phyloP scores from a whole-genome alignment of 1,140 invertebrate genomes.

The Elymnias hypermnestra region DNA sequence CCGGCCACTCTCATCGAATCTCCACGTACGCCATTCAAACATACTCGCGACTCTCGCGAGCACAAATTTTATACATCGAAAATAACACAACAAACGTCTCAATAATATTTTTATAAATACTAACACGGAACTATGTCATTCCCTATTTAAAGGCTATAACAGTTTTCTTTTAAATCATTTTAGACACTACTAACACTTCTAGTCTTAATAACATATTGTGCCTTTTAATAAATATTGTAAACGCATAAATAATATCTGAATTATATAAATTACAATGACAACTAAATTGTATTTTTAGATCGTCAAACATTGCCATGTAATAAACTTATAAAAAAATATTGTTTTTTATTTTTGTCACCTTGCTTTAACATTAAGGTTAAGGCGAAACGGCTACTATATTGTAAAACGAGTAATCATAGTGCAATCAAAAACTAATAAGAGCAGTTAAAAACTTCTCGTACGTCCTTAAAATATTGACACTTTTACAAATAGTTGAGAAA shows the following conservation, averaged over 20 bases:
- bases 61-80: slow-evolving; percentile 88
- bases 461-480: no score
- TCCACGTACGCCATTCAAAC: slow-evolving; percentile 85
- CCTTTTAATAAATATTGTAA: slow-evolving; percentile 32
- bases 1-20: slow-evolving; percentile 85
- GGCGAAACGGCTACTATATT: no score
- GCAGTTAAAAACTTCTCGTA: no score
- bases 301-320: slow-evolving; percentile 69
- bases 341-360: slow-evolving; percentile 22
- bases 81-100: slow-evolving; percentile 47
- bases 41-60: slow-evolving; percentile 87
- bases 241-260: slow-evolving; percentile 35
- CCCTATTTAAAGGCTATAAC: slow-evolving; percentile 34
- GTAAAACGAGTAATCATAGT: no score
- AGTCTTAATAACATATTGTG: slow-evolving; percentile 46
- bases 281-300: slow-evolving; percentile 33
- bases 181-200: slow-evolving; percentile 44
- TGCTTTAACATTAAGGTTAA: no score
- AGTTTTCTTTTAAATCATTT: slow-evolving; percentile 25
- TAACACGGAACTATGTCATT: slow-evolving; percentile 35
- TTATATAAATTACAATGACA: slow-evolving; percentile 17
- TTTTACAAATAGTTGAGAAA: no score
- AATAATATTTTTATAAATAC: slow-evolving; percentile 21
- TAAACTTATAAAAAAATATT: slow-evolving; percentile 48
- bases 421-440: no score